Conservation (phyloP, 1,140 invertebrate genomes). For the Scaptomyza montana region DNA sequence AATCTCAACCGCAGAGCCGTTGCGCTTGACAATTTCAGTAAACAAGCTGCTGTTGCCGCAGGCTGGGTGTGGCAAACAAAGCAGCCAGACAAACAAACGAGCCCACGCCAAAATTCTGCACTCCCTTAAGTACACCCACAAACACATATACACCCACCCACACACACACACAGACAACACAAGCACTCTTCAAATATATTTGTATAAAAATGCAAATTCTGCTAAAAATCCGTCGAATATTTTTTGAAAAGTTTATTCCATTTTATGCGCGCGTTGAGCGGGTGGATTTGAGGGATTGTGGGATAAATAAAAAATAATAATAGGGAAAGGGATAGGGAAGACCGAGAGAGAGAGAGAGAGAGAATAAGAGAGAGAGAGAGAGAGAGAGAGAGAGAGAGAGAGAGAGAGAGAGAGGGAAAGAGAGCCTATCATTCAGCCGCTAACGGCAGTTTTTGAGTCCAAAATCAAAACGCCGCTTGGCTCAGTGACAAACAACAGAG, state of each 20-base stretch:
- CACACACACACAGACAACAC: slow-evolving; percentile 34
- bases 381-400: neutral
- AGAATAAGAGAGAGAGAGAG: neutral
- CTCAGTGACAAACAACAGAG: slow-evolving; percentile 40
- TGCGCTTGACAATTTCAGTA: slow-evolving; percentile 67
- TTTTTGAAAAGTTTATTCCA: slow-evolving; percentile 68
- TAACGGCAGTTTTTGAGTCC: slow-evolving; percentile 64
- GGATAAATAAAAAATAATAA: neutral
- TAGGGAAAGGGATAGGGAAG: neutral
- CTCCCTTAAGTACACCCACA: neutral
- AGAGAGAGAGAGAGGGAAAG: neutral
- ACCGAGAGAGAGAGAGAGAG: neutral
- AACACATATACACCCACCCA: neutral
- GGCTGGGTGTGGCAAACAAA: slow-evolving; percentile 36
- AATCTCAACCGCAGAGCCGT: slow-evolving; percentile 62
- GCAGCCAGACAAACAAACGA: slow-evolving; percentile 63
- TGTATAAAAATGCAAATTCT: slow-evolving; percentile 82
- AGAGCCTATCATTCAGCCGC: slow-evolving; percentile 28
- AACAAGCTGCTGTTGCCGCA: slow-evolving; percentile 28
- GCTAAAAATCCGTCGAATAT: slow-evolving; percentile 78
- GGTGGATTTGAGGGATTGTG: slow-evolving; percentile 39
- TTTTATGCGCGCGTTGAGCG: slow-evolving; percentile 53
- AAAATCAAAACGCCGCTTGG: slow-evolving; percentile 74
- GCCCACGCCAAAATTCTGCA: slow-evolving; percentile 9
- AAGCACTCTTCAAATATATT: slow-evolving; percentile 79